Conservation (phyloP, 2,888 invertebrate genomes). For the Azorinus chamasolen region DNA sequence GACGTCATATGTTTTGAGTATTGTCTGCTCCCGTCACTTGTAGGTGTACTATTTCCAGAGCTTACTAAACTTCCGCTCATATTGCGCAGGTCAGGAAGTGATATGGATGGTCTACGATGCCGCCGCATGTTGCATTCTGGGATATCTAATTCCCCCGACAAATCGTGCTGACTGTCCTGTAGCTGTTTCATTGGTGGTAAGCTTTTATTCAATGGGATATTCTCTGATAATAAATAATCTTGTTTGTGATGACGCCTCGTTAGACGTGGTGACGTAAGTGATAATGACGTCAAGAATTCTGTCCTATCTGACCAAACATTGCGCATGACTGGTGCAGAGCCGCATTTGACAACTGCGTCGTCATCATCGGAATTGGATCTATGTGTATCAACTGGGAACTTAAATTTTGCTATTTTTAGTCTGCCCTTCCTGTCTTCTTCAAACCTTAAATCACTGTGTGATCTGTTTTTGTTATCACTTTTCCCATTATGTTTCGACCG, state of each 20-base stretch:
- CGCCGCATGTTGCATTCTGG: slow-evolving; percentile 44
- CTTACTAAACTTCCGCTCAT: slow-evolving; percentile 68
- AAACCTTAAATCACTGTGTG: no score
- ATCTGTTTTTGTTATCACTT: no score
- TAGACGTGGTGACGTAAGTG: slow-evolving; percentile 59
- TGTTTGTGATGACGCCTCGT: slow-evolving; percentile 57
- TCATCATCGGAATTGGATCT: neutral
- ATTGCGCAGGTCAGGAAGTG: slow-evolving; percentile 76
- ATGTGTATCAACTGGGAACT: neutral
- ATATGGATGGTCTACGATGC: slow-evolving; percentile 67
- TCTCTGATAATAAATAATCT: slow-evolving; percentile 43
- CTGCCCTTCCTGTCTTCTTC: neutral
- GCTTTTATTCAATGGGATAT: neutral
- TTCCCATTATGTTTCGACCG: no score
- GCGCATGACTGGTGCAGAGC: slow-evolving; percentile 35
- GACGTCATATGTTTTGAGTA: slow-evolving; percentile 3
- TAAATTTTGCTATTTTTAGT: neutral
- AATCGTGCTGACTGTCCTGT: neutral
- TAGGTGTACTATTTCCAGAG: slow-evolving; percentile 69
- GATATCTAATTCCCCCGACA: slow-evolving; percentile 1
- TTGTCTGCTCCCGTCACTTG: neutral
- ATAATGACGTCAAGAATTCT: slow-evolving; percentile 33
- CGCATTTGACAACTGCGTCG: slow-evolving; percentile 28
- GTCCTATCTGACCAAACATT: slow-evolving; percentile 32
- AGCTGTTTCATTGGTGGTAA: slow-evolving; percentile 21